These are phyloP conservation scores for Okapia johnstoni DNA, from an alignment of 2,113 vertebrate species.

Conservation along the genomic window DNA sequence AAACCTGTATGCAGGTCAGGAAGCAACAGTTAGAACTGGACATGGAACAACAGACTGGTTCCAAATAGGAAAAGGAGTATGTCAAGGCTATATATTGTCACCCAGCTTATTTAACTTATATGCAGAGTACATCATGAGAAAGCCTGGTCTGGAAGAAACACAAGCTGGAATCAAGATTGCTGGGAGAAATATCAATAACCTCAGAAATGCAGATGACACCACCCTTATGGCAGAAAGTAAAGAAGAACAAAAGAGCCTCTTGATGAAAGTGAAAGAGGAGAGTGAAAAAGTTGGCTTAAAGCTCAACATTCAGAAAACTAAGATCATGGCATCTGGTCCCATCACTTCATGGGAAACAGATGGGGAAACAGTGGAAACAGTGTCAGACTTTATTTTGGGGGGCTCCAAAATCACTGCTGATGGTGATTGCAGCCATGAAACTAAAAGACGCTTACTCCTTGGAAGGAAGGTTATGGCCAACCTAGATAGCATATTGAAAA, in stretches of 20 bases:
- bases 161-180: background rate
- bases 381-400: accelerated
- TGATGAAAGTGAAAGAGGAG: background rate
- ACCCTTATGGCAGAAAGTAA: background rate
- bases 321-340: background rate
- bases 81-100: background rate
- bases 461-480: background rate
- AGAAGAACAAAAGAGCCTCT: background rate
- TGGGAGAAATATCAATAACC: background rate
- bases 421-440: background rate
- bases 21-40: background rate
- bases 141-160: background rate
- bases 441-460: background rate
- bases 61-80: background rate
- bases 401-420: background rate
- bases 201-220: background rate
- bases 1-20: background rate
- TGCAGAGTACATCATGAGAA: background rate
- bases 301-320: background rate
- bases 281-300: background rate
- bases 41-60: background rate
- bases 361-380: background rate
- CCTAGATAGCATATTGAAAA: background rate
- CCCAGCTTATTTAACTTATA: background rate
- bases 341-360: background rate